Evolutionary conservation across 2,113 vertebrate species (phyloP).

Genomic region (Brachyhypopomus occidentalis): DNA sequence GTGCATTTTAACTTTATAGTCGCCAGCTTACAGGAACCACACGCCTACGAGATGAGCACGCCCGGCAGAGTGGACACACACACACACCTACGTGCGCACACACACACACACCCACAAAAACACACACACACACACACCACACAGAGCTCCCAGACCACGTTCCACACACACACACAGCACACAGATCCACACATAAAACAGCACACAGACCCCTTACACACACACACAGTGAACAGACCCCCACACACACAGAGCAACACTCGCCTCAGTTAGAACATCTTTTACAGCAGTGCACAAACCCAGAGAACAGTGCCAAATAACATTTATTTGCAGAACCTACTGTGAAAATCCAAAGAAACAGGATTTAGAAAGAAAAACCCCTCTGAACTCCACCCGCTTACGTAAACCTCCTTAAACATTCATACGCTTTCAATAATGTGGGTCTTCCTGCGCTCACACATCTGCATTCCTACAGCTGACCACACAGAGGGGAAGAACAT

Average conservation of each 20-base stretch:
- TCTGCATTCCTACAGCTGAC: slow-evolving; percentile 32
- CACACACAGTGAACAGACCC: too few relatives aligned
- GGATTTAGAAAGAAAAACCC: background rate
- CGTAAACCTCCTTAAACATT: slow-evolving; percentile 25
- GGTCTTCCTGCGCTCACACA: slow-evolving; percentile 17
- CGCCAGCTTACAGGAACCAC: slow-evolving; percentile 67
- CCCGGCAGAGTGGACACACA: slow-evolving; percentile 51
- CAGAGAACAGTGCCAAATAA: background rate
- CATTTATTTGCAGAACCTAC: background rate
- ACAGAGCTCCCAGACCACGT: too few relatives aligned
- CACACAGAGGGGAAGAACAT: slow-evolving; percentile 26
- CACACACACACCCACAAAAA: background rate
- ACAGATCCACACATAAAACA: too few relatives aligned
- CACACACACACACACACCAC: too few relatives aligned
- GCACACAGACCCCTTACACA: too few relatives aligned
- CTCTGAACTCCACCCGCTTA: background rate
- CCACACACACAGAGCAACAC: background rate
- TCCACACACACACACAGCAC: too few relatives aligned
- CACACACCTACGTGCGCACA: background rate
- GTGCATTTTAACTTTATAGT: slow-evolving; percentile 69
- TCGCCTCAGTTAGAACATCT: background rate
- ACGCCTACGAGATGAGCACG: background rate
- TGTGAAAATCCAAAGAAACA: background rate
- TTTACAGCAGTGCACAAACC: background rate
- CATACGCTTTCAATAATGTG: slow-evolving; percentile 46